Evolutionary conservation across 2,888 invertebrate species (phyloP).

Genomic region (Leptinotarsa tumamoca): DNA sequence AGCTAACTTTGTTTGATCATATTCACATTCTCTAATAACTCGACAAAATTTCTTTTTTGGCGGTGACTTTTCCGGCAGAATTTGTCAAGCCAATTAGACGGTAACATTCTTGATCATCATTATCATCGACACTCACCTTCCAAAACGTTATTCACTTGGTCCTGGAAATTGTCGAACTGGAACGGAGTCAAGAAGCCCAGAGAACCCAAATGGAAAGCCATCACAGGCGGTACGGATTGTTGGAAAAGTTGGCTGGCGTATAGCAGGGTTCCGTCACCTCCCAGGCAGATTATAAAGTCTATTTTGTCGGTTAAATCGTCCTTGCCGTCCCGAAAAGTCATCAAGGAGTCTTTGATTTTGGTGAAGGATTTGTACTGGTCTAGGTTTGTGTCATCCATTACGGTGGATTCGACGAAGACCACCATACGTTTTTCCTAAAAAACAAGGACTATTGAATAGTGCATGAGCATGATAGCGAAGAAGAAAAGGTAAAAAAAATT

Average conservation of each 20-base stretch:
- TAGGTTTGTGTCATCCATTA: conserved; percentile 85
- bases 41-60: too few species aligned
- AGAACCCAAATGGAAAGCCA: conserved; percentile 98
- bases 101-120: too few species aligned
- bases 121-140: conserved; percentile 74
- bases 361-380: conserved; percentile 81
- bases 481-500: too few species aligned
- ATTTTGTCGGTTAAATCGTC: conserved; percentile 96
- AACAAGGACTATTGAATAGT: background rate
- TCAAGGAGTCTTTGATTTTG: conserved; percentile 83
- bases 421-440: conserved; percentile 93
- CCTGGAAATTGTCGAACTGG: conserved; percentile 93
- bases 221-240: conserved; percentile 97
- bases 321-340: conserved; percentile 89
- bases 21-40: too few species aligned
- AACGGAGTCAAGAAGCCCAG: conserved; percentile 96
- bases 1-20: too few species aligned
- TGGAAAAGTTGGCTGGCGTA: conserved; percentile 95
- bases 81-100: too few species aligned
- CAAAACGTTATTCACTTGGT: conserved; percentile 92
- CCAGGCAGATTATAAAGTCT: conserved; percentile 96
- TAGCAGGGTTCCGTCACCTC: conserved; percentile 96
- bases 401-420: conserved; percentile 92
- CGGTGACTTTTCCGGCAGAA: too few species aligned
- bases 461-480: too few species aligned